Evolutionary conservation across 2,113 vertebrate genomes (phyloP).

Genomic region (Hippocampus barbouri): DNA sequence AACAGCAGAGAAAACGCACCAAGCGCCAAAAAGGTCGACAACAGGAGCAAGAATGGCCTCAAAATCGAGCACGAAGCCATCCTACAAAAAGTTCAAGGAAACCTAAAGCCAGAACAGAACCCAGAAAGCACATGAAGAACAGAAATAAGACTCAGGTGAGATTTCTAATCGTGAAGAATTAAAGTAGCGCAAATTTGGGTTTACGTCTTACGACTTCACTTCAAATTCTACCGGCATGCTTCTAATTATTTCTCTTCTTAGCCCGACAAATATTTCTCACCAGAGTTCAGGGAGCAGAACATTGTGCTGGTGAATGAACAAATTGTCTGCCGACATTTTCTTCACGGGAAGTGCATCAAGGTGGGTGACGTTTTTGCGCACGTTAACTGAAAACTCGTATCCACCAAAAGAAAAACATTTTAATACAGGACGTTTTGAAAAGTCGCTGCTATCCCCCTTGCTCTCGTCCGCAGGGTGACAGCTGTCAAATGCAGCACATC

Average conservation of each 20-base stretch:
- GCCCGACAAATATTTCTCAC: slow-evolving; percentile 72
- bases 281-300: slow-evolving; percentile 89
- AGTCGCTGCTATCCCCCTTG: neutral
- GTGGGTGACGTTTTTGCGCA: slow-evolving; percentile 46
- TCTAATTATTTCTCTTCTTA: neutral
- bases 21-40: neutral
- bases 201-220: neutral
- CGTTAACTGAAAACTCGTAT: neutral
- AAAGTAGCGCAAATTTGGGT: neutral
- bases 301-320: slow-evolving; percentile 81
- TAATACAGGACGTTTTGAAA: neutral
- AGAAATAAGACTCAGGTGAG: slow-evolving; percentile 14
- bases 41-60: neutral
- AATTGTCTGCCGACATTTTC: slow-evolving; percentile 86
- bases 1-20: neutral
- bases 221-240: neutral
- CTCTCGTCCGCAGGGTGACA: slow-evolving; percentile 72
- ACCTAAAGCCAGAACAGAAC: neutral
- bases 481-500: slow-evolving; percentile 88
- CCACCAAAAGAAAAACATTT: neutral
- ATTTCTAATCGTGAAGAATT: neutral
- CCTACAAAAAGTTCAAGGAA: neutral
- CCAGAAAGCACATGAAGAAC: neutral
- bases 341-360: slow-evolving; percentile 85
- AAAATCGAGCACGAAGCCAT: neutral